These are phyloP conservation scores for Archips crataeganus DNA, from an alignment of 2,888 invertebrate genomes.

Conservation along the genomic window DNA sequence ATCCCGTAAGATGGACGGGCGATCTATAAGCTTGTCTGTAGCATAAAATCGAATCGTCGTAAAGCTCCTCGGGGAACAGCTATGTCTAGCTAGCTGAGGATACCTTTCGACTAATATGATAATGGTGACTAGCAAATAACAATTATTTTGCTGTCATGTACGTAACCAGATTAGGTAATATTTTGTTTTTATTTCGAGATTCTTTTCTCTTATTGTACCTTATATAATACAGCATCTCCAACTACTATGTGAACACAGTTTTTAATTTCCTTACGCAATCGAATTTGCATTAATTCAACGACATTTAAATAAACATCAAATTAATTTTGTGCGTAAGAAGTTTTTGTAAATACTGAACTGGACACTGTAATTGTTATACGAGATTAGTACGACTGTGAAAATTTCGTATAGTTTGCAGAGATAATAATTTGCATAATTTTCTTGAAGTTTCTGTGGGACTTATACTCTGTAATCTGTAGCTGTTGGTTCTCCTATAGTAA, in stretches of 20 bases:
- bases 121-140: not conserved
- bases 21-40: too few species aligned
- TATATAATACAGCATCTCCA: conserved; percentile 15
- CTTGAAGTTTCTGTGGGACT: too few species aligned
- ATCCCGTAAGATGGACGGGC: too few species aligned
- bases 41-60: too few species aligned
- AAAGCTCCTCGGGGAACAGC: too few species aligned
- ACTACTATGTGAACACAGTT: not conserved
- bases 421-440: too few species aligned
- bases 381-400: not conserved
- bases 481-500: too few species aligned
- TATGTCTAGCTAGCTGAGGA: not conserved
- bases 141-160: not conserved
- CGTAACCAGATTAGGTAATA: conserved; percentile 19
- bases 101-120: too few species aligned
- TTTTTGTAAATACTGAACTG: not conserved
- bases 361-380: conserved; percentile 14
- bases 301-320: conserved; percentile 23
- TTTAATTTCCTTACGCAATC: conserved; percentile 24
- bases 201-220: conserved; percentile 16
- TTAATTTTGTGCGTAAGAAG: conserved; percentile 13
- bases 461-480: too few species aligned
- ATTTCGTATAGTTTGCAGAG: not conserved
- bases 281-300: conserved; percentile 21
- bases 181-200: not conserved